Conservation (phyloP, 2,888 invertebrate genomes). For the Agrotis ipsilon region DNA sequence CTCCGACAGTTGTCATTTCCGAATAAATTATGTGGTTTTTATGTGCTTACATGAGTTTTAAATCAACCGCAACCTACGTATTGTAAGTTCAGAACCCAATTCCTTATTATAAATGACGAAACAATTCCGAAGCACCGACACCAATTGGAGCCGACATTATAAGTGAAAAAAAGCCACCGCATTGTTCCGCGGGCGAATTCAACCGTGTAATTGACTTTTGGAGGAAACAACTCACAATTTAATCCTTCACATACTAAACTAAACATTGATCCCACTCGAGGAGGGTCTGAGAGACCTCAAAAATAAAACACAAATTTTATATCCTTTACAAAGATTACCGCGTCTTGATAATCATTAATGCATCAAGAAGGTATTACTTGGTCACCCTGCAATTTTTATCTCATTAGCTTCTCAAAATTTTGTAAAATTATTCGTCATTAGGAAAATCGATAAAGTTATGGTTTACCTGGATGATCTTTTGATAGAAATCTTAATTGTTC, state of each 20-base stretch:
- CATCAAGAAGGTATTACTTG: slow-evolving; percentile 57
- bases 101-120: slow-evolving; percentile 56
- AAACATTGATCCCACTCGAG: slow-evolving; percentile 39
- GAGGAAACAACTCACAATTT: slow-evolving; percentile 60
- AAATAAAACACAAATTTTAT: slow-evolving; percentile 41
- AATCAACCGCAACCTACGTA: slow-evolving; percentile 15
- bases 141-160: slow-evolving; percentile 42
- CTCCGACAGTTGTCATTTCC: slow-evolving; percentile 26
- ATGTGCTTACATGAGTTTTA: background rate
- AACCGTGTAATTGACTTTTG: slow-evolving; percentile 65
- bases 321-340: slow-evolving; percentile 42
- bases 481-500: slow-evolving; percentile 27
- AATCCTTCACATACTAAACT: slow-evolving; percentile 55
- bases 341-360: slow-evolving; percentile 50
- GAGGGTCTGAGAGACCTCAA: slow-evolving; percentile 18
- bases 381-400: slow-evolving; percentile 57
- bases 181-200: slow-evolving; percentile 58
- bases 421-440: slow-evolving; percentile 59
- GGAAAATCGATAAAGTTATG: slow-evolving; percentile 34
- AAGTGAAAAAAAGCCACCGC: slow-evolving; percentile 52
- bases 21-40: slow-evolving; percentile 17
- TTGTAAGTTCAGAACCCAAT: slow-evolving; percentile 22
- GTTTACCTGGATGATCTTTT: slow-evolving; percentile 5
- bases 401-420: slow-evolving; percentile 59
- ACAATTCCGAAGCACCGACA: slow-evolving; percentile 40